A percentile compares a stretch with the other conserved stretches of the same genome.
phyloP scores from a whole-genome alignment of 2,888 invertebrate genomes.

The Phragmatobia fuliginosa region DNA sequence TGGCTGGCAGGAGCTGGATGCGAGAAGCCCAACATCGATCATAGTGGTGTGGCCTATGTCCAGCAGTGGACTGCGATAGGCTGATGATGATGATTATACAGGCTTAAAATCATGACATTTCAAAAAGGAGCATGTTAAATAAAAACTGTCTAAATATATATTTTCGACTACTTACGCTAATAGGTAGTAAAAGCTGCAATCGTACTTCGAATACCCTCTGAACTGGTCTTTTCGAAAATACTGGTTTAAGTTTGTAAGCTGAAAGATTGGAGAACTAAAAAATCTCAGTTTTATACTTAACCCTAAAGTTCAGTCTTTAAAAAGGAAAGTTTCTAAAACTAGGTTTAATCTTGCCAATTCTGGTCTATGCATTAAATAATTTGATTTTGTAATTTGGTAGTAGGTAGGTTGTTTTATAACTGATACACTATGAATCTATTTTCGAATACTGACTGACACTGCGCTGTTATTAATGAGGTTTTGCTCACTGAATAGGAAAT shows the following conservation, averaged over 20 bases:
- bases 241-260: background rate
- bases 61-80: too few species aligned
- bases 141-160: background rate
- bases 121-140: background rate
- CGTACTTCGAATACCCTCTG: background rate
- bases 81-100: too few species aligned
- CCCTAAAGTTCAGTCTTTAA: too few species aligned
- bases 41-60: too few species aligned
- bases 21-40: too few species aligned
- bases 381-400: background rate
- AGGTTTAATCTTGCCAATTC: too few species aligned
- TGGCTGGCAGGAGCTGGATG: too few species aligned
- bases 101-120: background rate
- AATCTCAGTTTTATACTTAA: too few species aligned
- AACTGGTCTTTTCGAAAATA: background rate
- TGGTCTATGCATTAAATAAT: too few species aligned
- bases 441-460: background rate
- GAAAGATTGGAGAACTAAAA: too few species aligned
- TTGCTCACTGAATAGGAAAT: conserved; percentile 24
- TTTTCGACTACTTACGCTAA: background rate
- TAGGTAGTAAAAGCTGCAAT: background rate
- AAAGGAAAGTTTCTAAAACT: too few species aligned
- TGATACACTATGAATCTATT: background rate
- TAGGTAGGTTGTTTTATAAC: background rate
- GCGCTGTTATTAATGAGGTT: conserved; percentile 8